phyloP scores from a whole-genome alignment of 1,140 invertebrate species.

The Sitodiplosis mosellana region DNA sequence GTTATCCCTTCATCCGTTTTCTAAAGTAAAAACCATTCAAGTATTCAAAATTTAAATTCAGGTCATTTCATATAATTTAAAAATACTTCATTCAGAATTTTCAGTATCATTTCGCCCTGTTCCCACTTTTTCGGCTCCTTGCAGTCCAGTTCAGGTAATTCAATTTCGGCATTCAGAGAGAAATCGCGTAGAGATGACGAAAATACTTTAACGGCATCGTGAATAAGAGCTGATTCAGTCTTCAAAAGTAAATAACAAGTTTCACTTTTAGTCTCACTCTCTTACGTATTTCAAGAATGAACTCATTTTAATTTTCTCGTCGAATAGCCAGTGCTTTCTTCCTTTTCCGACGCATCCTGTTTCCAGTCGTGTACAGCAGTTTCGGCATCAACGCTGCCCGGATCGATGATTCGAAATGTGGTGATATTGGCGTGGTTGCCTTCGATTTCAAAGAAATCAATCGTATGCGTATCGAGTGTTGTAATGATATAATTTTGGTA shows the following conservation, averaged over 20 bases:
- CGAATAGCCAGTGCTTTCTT: slow-evolving; percentile 14
- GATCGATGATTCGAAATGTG: slow-evolving; percentile 48
- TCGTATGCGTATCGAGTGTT: slow-evolving; percentile 46
- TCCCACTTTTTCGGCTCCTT: slow-evolving; percentile 38
- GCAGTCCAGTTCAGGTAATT: slow-evolving; percentile 35
- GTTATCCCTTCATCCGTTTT: slow-evolving; percentile 45
- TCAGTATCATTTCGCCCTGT: slow-evolving; percentile 45
- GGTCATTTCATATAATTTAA: background rate
- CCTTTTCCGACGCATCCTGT: slow-evolving; percentile 20
- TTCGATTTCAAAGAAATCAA: slow-evolving; percentile 46
- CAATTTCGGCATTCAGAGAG: slow-evolving; percentile 20
- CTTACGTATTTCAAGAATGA: background rate
- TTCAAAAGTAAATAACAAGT: slow-evolving; percentile 22
- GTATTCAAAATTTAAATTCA: background rate
- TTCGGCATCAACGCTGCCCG: slow-evolving; percentile 28
- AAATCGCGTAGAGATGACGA: slow-evolving; percentile 36
- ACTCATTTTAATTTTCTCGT: slow-evolving; percentile 12
- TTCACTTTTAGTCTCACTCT: slow-evolving; percentile 1
- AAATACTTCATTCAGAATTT: slow-evolving; percentile 46
- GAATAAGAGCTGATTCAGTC: slow-evolving; percentile 54
- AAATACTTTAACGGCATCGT: slow-evolving; percentile 60
- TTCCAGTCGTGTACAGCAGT: slow-evolving; percentile 30
- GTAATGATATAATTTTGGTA: slow-evolving; percentile 43
- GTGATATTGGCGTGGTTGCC: slow-evolving; percentile 52
- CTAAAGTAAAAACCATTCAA: slow-evolving; percentile 15